These are phyloP conservation scores for Eubasilissa splendida DNA, from an alignment of 2,888 invertebrate genomes.

Conservation along the genomic window DNA sequence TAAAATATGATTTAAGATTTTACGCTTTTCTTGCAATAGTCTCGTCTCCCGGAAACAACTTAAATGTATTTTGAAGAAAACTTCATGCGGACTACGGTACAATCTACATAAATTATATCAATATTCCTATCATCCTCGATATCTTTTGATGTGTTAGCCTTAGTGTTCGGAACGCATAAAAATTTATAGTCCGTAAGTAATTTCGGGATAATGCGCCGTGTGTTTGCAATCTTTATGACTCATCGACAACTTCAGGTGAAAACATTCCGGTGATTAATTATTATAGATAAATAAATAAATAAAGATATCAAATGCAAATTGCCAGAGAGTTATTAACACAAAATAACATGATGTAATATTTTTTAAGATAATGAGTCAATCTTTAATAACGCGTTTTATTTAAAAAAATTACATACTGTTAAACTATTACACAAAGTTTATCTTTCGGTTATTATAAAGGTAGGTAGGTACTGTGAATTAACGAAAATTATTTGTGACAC, in stretches of 20 bases:
- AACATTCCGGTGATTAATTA: conserved; percentile 51
- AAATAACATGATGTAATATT: neutral
- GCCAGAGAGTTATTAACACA: conserved; percentile 6
- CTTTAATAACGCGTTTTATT: neutral
- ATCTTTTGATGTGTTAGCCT: conserved; percentile 27
- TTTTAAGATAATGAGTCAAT: conserved; percentile 2
- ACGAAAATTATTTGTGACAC: too few relatives aligned
- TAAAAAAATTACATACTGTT: too few relatives aligned
- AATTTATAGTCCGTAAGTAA: conserved; percentile 38
- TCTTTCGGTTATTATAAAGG: too few relatives aligned
- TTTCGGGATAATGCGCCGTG: conserved; percentile 15
- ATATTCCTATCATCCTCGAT: neutral
- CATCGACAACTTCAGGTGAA: conserved; percentile 48
- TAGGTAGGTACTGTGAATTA: too few relatives aligned
- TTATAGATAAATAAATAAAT: conserved; percentile 38
- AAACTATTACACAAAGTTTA: too few relatives aligned
- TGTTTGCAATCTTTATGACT: conserved; percentile 47
- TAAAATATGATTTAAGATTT: neutral
- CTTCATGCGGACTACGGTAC: neutral
- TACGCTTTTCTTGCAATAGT: neutral
- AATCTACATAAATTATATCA: conserved; percentile 6
- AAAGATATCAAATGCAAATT: conserved; percentile 4
- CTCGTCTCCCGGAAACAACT: too few relatives aligned
- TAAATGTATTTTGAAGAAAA: too few relatives aligned
- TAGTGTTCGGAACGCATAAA: conserved; percentile 22